Conservation (phyloP, 2,888 invertebrate genomes). For the Oscheius myriophilus region DNA sequence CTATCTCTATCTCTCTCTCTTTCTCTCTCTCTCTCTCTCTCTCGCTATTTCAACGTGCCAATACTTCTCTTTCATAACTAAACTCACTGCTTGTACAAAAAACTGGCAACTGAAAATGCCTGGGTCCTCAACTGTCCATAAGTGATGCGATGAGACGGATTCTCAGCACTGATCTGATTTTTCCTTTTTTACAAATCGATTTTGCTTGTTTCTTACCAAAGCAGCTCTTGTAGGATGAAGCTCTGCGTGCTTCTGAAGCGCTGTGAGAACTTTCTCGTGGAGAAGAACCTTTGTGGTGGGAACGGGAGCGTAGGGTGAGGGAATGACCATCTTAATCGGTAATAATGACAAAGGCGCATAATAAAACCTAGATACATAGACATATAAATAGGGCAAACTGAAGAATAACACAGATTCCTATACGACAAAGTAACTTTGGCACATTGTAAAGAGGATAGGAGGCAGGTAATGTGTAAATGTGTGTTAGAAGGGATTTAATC, state of each 20-base stretch:
- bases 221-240: slow-evolving; percentile 22
- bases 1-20: too few relatives aligned
- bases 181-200: background rate
- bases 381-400: too few relatives aligned
- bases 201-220: slow-evolving; percentile 11
- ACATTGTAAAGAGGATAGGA: too few relatives aligned
- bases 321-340: slow-evolving; percentile 15
- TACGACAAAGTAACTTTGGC: too few relatives aligned
- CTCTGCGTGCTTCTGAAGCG: slow-evolving; percentile 18
- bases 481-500: too few relatives aligned
- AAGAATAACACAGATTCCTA: too few relatives aligned
- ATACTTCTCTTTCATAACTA: too few relatives aligned
- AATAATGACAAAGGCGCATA: too few relatives aligned
- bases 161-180: slow-evolving; percentile 27
- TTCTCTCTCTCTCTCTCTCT: too few relatives aligned
- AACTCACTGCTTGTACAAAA: slow-evolving; percentile 24
- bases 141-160: slow-evolving; percentile 19
- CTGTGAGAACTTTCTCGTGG: slow-evolving; percentile 31
- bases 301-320: slow-evolving; percentile 32
- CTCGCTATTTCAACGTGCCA: too few relatives aligned
- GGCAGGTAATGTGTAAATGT: too few relatives aligned
- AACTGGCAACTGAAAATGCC: slow-evolving; percentile 18
- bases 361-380: too few relatives aligned
- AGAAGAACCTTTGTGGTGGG: slow-evolving; percentile 29
- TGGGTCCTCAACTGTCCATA: slow-evolving; percentile 11